Percentiles rank a stretch among this genome's conserved stretches.
phyloP scores from a whole-genome alignment of 2,113 vertebrate genomes.

The Ageneiosus marmoratus region DNA sequence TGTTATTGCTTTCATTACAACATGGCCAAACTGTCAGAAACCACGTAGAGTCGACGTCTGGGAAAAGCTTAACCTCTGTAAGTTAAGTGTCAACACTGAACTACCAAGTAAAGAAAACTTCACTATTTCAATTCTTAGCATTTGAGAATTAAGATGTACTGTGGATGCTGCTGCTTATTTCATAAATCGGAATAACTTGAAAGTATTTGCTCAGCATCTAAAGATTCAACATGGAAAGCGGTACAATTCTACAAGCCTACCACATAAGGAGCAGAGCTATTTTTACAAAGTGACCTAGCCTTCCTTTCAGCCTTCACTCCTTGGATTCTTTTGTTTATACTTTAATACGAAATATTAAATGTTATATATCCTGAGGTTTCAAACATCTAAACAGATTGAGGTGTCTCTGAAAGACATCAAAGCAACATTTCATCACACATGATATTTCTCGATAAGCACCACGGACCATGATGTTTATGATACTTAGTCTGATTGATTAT shows the following conservation, averaged over 20 bases:
- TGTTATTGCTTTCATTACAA: not conserved
- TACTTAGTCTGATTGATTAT: not conserved
- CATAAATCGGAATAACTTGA: not conserved
- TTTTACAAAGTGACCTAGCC: not conserved
- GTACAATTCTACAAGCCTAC: not conserved
- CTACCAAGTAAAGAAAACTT: not conserved
- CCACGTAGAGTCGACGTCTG: too few relatives aligned
- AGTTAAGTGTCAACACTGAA: not conserved
- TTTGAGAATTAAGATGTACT: not conserved
- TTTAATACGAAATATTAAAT: not conserved
- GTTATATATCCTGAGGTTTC: not conserved
- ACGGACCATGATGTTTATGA: not conserved
- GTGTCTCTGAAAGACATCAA: too few relatives aligned
- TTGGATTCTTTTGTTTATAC: not conserved
- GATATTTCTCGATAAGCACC: not conserved
- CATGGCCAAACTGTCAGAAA: too few relatives aligned
- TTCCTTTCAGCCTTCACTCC: not conserved
- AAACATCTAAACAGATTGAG: not conserved
- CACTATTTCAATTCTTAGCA: not conserved
- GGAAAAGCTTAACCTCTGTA: too few relatives aligned
- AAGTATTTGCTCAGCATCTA: not conserved
- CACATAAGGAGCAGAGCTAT: not conserved
- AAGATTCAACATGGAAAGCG: not conserved
- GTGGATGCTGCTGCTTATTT: too few relatives aligned
- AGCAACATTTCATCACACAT: not conserved